phyloP scores from a whole-genome alignment of 2,113 vertebrate species.

The Elaphurus davidianus region DNA sequence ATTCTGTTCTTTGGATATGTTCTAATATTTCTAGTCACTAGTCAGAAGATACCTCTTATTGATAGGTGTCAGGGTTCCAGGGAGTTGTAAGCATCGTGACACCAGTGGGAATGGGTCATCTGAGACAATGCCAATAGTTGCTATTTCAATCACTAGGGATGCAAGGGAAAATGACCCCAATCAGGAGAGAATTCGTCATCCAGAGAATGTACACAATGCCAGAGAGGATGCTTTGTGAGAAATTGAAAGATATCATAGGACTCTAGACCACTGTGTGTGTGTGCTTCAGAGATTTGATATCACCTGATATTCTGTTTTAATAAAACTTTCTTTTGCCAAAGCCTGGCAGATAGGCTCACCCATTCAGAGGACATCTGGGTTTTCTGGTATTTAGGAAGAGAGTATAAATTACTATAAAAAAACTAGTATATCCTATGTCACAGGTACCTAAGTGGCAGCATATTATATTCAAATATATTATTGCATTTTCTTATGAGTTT shows the following conservation, averaged over 20 bases:
- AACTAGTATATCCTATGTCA: neutral
- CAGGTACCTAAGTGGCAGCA: neutral
- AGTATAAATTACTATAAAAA: neutral
- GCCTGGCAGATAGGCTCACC: neutral
- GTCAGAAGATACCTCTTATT: neutral
- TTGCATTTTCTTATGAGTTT: neutral
- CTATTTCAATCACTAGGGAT: neutral
- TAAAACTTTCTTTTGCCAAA: neutral
- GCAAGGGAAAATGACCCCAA: neutral
- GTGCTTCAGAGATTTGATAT: neutral
- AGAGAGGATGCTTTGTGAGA: neutral
- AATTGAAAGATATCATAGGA: neutral
- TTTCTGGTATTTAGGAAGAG: neutral
- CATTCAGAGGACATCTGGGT: neutral
- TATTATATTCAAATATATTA: neutral
- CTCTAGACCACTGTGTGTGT: neutral
- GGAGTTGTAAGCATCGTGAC: neutral
- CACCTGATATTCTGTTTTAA: neutral
- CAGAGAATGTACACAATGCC: neutral
- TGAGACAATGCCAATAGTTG: neutral
- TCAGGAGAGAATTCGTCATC: neutral
- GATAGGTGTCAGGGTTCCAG: neutral
- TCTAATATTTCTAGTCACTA: neutral
- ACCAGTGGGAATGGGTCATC: neutral
- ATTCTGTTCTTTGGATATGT: neutral